These are phyloP conservation scores for Corythaixoides concolor DNA, from an alignment of 2,113 vertebrate genomes.

Conservation along the genomic window DNA sequence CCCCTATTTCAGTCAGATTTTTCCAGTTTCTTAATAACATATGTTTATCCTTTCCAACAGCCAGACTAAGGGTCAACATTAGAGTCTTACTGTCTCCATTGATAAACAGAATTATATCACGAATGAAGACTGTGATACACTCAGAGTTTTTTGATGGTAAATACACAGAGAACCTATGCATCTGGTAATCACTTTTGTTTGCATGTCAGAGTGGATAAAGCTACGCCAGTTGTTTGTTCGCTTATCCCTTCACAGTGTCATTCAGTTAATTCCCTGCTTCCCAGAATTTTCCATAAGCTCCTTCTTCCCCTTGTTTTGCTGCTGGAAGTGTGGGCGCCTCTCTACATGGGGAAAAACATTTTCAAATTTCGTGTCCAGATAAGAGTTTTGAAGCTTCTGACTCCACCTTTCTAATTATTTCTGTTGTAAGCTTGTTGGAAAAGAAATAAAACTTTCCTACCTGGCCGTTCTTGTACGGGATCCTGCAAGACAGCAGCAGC, in stretches of 20 bases:
- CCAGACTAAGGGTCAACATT: neutral
- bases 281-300: neutral
- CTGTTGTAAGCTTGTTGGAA: neutral
- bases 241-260: neutral
- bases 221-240: neutral
- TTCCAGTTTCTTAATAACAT: neutral
- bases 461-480: slow-evolving; percentile 76
- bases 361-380: neutral
- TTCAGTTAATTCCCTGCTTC: neutral
- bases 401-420: neutral
- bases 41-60: neutral
- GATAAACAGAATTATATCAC: neutral
- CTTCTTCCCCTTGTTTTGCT: neutral
- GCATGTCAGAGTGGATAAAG: neutral
- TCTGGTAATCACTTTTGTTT: neutral
- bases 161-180: neutral
- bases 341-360: neutral
- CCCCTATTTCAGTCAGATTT: neutral
- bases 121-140: neutral
- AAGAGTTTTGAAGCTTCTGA: neutral
- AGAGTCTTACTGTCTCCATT: neutral
- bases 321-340: neutral
- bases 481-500: slow-evolving; percentile 80
- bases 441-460: slow-evolving; percentile 48
- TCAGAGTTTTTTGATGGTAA: neutral